Percentiles rank a stretch among this genome's conserved stretches.
Evolutionary conservation across 2,888 invertebrate species (phyloP).

Genomic region (Hypena proboscidalis): DNA sequence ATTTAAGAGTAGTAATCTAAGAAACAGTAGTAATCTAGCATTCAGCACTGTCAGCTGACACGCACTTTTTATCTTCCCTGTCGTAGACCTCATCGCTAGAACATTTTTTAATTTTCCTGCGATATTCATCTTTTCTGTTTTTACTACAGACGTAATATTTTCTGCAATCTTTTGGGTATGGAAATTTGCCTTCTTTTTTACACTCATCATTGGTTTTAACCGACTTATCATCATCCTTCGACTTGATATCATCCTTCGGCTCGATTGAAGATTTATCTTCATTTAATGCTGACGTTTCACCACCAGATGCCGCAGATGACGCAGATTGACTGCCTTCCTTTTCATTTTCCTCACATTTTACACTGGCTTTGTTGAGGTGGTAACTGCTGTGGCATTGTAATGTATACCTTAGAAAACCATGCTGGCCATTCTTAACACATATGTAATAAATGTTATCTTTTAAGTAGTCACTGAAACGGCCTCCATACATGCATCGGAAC

Average conservation of each 20-base stretch:
- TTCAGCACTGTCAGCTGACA: constrained; percentile 64
- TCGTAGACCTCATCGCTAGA: constrained; percentile 73
- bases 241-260: no score
- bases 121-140: constrained; percentile 53
- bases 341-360: constrained; percentile 55
- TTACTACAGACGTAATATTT: constrained; percentile 76
- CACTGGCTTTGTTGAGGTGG: constrained; percentile 58
- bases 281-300: no score
- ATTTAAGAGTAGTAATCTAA: no score
- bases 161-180: constrained; percentile 64
- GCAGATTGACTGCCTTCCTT: constrained; percentile 19
- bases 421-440: constrained; percentile 61
- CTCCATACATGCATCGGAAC: constrained; percentile 73
- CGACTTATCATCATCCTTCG: constrained; percentile 23
- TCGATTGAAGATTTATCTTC: no score
- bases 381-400: constrained; percentile 69
- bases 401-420: constrained; percentile 63
- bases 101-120: constrained; percentile 70
- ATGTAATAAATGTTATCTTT: constrained; percentile 73
- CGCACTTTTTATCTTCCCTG: constrained; percentile 62
- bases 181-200: constrained; percentile 44
- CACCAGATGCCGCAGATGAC: constrained; percentile 21
- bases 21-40: constrained; percentile 36
- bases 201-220: constrained; percentile 38
- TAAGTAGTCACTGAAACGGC: constrained; percentile 68